Evolutionary conservation across 2,888 invertebrate species (phyloP).

Genomic region (Xanthorhoe designata): DNA sequence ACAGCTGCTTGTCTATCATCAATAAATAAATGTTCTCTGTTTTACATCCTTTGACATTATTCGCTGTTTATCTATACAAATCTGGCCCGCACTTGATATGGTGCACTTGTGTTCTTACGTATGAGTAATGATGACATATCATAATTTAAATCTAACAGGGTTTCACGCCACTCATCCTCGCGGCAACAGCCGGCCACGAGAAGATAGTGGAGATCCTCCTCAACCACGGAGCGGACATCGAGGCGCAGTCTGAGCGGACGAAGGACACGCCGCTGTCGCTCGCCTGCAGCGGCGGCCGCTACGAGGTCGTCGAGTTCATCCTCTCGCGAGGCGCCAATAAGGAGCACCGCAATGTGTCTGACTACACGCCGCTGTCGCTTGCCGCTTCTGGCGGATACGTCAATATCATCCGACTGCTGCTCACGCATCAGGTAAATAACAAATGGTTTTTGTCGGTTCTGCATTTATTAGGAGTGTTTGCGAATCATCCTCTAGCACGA

Average conservation of each 20-base stretch:
- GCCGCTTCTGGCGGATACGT: conserved; percentile 99
- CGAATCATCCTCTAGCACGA: too few species aligned
- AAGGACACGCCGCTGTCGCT: conserved; percentile 99
- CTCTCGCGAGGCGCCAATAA: conserved; percentile 97
- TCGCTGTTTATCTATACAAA: too few species aligned
- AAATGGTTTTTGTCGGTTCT: background rate
- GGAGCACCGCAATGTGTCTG: conserved; percentile 99
- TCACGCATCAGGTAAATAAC: conserved; percentile 90
- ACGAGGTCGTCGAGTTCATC: conserved; percentile 96
- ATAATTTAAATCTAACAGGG: conserved; percentile 79
- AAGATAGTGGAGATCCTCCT: conserved; percentile 96
- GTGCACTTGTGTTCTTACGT: too few species aligned
- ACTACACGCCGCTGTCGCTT: conserved; percentile 99
- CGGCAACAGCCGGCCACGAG: conserved; percentile 95
- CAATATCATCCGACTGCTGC: conserved; percentile 97
- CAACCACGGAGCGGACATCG: conserved; percentile 98
- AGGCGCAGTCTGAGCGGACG: conserved; percentile 99
- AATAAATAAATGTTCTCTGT: too few species aligned
- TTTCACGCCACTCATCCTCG: conserved; percentile 98
- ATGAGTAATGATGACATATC: too few species aligned
- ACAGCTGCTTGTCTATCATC: too few species aligned
- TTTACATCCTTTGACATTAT: too few species aligned
- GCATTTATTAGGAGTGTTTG: too few species aligned
- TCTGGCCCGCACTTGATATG: too few species aligned
- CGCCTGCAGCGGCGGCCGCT: conserved; percentile 98